Evolutionary conservation across 2,888 invertebrate species (phyloP).

Genomic region (Rhynchonema sp.): DNA sequence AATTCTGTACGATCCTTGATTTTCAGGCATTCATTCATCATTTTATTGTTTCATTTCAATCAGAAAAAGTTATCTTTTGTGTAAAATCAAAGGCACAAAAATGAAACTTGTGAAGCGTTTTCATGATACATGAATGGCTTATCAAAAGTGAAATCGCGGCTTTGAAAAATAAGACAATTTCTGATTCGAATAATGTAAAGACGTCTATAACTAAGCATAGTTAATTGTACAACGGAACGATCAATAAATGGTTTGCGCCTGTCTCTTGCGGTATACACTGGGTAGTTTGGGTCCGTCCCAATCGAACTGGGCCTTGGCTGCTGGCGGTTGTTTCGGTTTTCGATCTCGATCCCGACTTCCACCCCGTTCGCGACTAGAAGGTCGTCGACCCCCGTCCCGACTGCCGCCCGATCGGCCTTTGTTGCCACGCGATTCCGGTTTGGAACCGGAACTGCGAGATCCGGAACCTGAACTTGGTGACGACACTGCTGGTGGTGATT

Average conservation of each 20-base stretch:
- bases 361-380: background rate
- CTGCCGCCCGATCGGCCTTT: background rate
- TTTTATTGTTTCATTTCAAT: no score
- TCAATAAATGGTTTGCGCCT: background rate
- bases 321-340: background rate
- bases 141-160: no score
- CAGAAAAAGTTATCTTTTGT: no score
- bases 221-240: background rate
- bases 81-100: no score
- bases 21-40: no score
- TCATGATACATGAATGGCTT: no score
- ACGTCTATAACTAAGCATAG: background rate
- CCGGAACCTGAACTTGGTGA: background rate
- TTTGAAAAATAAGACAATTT: no score
- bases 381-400: background rate
- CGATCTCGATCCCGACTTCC: background rate
- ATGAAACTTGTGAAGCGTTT: no score
- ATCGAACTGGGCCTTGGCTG: background rate
- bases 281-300: slow-evolving; percentile 2
- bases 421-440: background rate
- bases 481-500: background rate
- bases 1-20: no score
- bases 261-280: background rate
- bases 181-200: no score
- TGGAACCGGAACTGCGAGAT: background rate